These are phyloP conservation scores for Hydropsyche betteni DNA, from an alignment of 2,888 invertebrate species.

Conservation along the genomic window DNA sequence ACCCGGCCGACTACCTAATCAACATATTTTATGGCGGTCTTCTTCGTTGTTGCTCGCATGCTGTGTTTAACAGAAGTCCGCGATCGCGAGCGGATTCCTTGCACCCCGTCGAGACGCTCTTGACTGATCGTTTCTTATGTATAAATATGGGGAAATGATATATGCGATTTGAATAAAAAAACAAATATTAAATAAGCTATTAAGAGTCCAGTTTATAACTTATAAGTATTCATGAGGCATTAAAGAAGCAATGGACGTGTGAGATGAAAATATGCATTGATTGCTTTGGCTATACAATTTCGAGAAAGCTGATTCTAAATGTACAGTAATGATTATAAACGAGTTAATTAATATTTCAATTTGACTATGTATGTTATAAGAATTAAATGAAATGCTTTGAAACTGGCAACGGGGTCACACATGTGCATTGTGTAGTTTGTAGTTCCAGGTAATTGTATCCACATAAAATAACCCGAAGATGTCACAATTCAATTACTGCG, in stretches of 20 bases:
- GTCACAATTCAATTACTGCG: constrained; percentile 25
- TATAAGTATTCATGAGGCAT: not conserved
- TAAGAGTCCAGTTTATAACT: constrained; percentile 6
- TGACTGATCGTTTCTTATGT: constrained; percentile 9
- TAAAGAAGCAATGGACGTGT: no score
- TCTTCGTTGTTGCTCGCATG: constrained; percentile 7
- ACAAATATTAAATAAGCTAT: constrained; percentile 21
- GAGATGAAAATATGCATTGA: no score
- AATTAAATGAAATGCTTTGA: no score
- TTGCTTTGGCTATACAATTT: no score
- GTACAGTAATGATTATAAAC: no score
- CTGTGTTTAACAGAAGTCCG: constrained; percentile 9
- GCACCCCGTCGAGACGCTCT: constrained; percentile 13
- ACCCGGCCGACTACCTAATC: constrained; percentile 33
- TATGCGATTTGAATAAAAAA: constrained; percentile 14
- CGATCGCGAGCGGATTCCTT: constrained; percentile 12
- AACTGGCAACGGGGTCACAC: not conserved
- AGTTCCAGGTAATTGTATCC: not conserved
- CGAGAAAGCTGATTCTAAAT: no score
- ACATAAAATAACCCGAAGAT: not conserved
- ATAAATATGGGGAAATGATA: constrained; percentile 8
- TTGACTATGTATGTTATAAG: no score
- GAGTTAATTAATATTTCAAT: no score
- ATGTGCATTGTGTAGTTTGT: not conserved
- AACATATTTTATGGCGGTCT: constrained; percentile 38